Conservation (phyloP, 2,113 vertebrate species). For the Poecile atricapillus region DNA sequence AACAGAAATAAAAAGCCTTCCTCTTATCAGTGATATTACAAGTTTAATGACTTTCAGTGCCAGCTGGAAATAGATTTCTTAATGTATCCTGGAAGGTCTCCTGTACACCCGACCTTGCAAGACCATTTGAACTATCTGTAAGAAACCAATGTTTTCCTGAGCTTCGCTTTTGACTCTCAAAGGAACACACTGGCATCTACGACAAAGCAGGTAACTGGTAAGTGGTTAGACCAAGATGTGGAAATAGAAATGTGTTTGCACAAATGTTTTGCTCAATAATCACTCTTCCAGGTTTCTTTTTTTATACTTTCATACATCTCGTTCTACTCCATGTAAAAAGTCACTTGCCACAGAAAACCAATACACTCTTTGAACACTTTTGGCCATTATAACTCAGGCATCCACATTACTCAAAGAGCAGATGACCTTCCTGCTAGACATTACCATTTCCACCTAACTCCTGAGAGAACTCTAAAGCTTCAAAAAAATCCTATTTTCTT, state of each 20-base stretch:
- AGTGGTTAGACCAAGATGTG: neutral
- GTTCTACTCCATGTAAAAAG: neutral
- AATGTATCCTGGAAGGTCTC: neutral
- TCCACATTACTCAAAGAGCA: neutral
- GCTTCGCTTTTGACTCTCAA: neutral
- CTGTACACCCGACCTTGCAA: neutral
- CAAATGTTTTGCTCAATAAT: neutral
- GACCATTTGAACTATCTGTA: neutral
- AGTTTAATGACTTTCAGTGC: neutral
- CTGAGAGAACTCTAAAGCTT: neutral
- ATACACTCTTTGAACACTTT: neutral
- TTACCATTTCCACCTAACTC: neutral
- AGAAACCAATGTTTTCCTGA: neutral
- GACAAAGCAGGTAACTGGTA: neutral
- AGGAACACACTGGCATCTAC: neutral
- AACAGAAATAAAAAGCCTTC: neutral
- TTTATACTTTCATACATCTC: neutral
- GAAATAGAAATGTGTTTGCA: neutral
- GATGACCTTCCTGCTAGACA: neutral
- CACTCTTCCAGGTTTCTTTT: neutral
- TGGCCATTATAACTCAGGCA: neutral
- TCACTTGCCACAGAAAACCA: neutral
- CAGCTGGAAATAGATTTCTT: neutral
- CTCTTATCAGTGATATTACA: neutral
- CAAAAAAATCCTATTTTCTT: neutral